Base-by-base conservation (phyloP, 2,888 invertebrate species). In the Seladonia tumulorum region DNA sequence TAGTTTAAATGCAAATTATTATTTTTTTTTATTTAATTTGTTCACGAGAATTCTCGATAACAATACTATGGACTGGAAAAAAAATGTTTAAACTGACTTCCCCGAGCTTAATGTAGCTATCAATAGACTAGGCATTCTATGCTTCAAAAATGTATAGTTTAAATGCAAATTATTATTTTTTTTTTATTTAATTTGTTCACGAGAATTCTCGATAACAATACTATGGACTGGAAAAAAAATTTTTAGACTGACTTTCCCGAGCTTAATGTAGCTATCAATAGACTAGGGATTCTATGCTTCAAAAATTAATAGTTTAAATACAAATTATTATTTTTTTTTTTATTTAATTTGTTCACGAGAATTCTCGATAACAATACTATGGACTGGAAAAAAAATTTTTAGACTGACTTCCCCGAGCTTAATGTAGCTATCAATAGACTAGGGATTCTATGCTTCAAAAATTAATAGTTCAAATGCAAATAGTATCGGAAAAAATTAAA, bases 21-120 rank as follows among this genome's bases (percentile, higher is more conserved):
- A n/a, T n/a, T n/a, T n/a, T n/a, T n/a, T n/a, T n/a, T n/a, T 70
- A 49, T 80, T 79, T 78, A 81, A 87, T 79, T 77, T 68, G 39
- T 45, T 45, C 29, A 39, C 57, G 66, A 68, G 71, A 45, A 74
- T 35, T n/a, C 68, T 45, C 42, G 76, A 85, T 79, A 72, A 78
- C 71, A 79, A 77, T 12, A 35, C 5, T 29, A 35, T 35, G 35
- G 12, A 2, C 18, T 3, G 0, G 29, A 16, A 22, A 72, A 72
- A 25, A n/a, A 47, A 29, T 8, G 18, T 25, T 47, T 2, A 18
- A 47, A 47, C 18, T 16, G 29, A 18, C 10, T 18, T 7, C 47
- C 18, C 16, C 25, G 12, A 8, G 8, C 2, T 47, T 29, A 45
- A 71, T 45, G 10, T 25, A 68, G 29, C 42, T 39, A 18, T 5